These are phyloP conservation scores for Clarias magur DNA, from an alignment of 2,113 vertebrate species.

Conservation along the genomic window DNA sequence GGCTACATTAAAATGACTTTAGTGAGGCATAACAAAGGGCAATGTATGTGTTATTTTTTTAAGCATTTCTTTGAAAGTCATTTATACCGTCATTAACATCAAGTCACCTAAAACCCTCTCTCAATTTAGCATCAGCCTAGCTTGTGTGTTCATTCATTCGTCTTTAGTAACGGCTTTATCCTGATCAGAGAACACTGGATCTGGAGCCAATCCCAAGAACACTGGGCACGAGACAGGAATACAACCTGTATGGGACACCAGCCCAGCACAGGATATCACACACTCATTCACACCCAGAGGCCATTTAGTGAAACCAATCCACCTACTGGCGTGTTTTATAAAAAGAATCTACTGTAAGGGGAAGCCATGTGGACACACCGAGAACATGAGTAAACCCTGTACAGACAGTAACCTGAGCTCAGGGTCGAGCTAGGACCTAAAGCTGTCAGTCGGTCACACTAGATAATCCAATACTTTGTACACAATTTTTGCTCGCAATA, in stretches of 20 bases:
- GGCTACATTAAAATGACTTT: not conserved
- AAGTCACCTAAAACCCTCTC: not conserved
- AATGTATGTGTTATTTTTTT: not conserved
- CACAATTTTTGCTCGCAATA: too few species aligned
- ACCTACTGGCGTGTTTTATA: not conserved
- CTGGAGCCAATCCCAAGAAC: conserved; percentile 6
- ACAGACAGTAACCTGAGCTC: conserved; percentile 11
- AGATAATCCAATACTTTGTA: not conserved
- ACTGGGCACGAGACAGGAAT: not conserved
- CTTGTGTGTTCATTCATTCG: not conserved
- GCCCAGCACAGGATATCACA: not conserved
- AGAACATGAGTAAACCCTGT: not conserved
- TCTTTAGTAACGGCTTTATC: not conserved
- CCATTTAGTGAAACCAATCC: not conserved
- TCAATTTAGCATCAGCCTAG: not conserved
- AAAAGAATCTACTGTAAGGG: not conserved
- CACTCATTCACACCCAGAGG: not conserved
- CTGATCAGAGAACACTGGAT: not conserved
- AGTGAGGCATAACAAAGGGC: not conserved
- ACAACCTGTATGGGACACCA: not conserved
- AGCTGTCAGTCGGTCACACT: not conserved
- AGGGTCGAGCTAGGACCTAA: not conserved
- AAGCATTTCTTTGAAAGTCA: not conserved
- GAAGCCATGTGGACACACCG: not conserved
- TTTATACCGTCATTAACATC: not conserved